phyloP scores from a whole-genome alignment of 2,888 invertebrate genomes.

The Sinodicranocentrus sp. region DNA sequence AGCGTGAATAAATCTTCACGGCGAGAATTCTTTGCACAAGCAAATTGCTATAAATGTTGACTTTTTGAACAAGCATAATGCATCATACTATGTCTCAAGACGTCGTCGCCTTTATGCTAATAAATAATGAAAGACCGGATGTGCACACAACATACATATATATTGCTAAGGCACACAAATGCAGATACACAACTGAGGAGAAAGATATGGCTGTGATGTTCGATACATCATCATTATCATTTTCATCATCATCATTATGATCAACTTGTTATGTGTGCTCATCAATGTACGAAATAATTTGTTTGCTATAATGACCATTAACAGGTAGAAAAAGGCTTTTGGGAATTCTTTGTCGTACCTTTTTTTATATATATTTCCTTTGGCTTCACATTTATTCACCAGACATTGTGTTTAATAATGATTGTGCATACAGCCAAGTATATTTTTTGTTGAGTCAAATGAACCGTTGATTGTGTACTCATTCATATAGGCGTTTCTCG shows the following conservation, averaged over 20 bases:
- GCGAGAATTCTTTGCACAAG: neutral
- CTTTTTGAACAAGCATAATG: slow-evolving; percentile 21
- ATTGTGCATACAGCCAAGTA: neutral
- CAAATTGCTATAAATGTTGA: slow-evolving; percentile 31
- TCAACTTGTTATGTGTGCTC: slow-evolving; percentile 48
- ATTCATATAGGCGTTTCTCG: slow-evolving; percentile 41
- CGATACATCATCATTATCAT: slow-evolving; percentile 42
- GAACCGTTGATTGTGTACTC: slow-evolving; percentile 43
- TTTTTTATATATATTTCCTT: too few species aligned
- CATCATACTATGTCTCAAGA: slow-evolving; percentile 29
- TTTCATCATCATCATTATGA: slow-evolving; percentile 39
- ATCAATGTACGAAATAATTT: slow-evolving; percentile 63
- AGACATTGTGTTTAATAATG: neutral
- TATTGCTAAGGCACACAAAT: slow-evolving; percentile 20
- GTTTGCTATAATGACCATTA: slow-evolving; percentile 62
- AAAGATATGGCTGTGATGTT: neutral
- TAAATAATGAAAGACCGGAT: slow-evolving; percentile 55
- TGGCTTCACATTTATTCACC: neutral
- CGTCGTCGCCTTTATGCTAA: slow-evolving; percentile 61
- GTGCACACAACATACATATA: slow-evolving; percentile 3
- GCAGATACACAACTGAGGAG: too few species aligned
- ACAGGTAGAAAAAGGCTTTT: slow-evolving; percentile 31
- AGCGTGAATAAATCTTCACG: neutral
- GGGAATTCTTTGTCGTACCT: neutral
- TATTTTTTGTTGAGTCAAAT: slow-evolving; percentile 29